phyloP scores from a whole-genome alignment of 2,888 invertebrate genomes.

The Melinaea marsaeus region DNA sequence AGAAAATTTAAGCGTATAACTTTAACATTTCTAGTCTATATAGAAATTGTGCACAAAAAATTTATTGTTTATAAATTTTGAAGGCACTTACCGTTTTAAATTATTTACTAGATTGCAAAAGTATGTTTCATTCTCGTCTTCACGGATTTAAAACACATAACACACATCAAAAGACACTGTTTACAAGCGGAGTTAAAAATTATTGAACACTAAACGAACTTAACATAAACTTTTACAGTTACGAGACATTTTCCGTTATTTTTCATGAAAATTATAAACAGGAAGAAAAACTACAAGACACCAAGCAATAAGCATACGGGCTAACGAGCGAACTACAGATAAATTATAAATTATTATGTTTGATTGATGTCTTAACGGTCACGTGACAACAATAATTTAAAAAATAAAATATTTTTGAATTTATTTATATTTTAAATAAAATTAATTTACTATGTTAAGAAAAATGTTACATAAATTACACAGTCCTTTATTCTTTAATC shows the following conservation, averaged over 20 bases:
- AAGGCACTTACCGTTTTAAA: conserved; percentile 61
- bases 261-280: conserved; percentile 63
- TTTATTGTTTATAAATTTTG: conserved; percentile 23
- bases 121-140: conserved; percentile 72
- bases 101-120: conserved; percentile 60
- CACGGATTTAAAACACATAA: conserved; percentile 68
- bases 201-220: conserved; percentile 32
- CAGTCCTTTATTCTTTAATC: no score
- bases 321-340: conserved; percentile 45
- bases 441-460: background rate
- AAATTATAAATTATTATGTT: conserved; percentile 23
- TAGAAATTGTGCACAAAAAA: conserved; percentile 8
- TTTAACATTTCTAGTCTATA: background rate
- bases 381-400: conserved; percentile 22
- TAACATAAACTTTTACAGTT: conserved; percentile 51
- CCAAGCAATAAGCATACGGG: conserved; percentile 44
- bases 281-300: conserved; percentile 61
- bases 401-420: background rate
- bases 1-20: background rate
- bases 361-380: conserved; percentile 21
- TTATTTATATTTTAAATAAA: background rate
- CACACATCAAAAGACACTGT: conserved; percentile 34
- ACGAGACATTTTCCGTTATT: conserved; percentile 67
- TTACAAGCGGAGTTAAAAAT: conserved; percentile 23
- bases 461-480: no score